Percentiles rank a stretch among this genome's conserved stretches.
Conservation (phyloP, 2,113 vertebrate genomes). For the Rhea pennata region DNA sequence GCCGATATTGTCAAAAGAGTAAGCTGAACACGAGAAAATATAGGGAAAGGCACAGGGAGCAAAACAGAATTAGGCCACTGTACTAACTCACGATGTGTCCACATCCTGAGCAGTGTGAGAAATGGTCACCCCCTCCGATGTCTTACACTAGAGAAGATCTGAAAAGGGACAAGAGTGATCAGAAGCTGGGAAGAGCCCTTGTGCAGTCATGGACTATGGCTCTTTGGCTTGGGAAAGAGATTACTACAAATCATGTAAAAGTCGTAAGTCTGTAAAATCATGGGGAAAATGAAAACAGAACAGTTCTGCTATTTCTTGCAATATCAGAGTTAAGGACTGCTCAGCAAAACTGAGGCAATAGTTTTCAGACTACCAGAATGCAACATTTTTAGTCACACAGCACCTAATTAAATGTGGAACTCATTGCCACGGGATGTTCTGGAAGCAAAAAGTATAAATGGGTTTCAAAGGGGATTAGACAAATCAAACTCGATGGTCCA, state of each 20-base stretch:
- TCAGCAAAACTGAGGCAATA: not conserved
- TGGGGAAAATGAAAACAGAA: not conserved
- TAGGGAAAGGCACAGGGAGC: not conserved
- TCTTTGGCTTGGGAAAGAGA: not conserved
- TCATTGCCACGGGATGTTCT: not conserved
- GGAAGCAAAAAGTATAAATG: not conserved
- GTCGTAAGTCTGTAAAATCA: not conserved
- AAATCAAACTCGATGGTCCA: not conserved
- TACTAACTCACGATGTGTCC: not conserved
- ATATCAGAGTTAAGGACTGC: not conserved
- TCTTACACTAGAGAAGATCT: not conserved
- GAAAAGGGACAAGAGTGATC: not conserved
- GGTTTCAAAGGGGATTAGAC: not conserved
- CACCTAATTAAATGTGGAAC: not conserved
- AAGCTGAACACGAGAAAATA: not conserved
- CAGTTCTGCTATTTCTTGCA: not conserved
- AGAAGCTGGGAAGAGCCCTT: not conserved
- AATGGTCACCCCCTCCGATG: not conserved
- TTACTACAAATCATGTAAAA: not conserved
- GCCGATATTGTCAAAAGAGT: not conserved
- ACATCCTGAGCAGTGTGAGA: not conserved
- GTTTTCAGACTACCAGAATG: not conserved
- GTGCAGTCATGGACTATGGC: not conserved
- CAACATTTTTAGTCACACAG: not conserved
- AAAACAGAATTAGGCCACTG: not conserved